Conservation (phyloP, 2,113 vertebrate genomes). For the Opisthocomus hoazin region DNA sequence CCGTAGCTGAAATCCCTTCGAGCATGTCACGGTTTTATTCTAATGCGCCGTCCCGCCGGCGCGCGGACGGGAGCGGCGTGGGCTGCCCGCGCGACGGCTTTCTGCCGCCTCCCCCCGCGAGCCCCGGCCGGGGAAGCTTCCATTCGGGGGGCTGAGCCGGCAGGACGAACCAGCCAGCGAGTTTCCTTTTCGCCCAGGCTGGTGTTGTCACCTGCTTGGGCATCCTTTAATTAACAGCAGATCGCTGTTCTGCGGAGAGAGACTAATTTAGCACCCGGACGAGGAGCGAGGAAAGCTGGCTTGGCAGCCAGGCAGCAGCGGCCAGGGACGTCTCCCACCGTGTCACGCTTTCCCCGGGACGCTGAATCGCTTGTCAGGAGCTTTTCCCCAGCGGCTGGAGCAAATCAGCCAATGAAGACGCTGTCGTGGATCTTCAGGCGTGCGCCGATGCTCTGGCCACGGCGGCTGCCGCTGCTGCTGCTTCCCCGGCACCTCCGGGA, state of each 20-base stretch:
- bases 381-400: background rate
- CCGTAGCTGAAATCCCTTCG: background rate
- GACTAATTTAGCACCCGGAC: background rate
- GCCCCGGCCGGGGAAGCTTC: background rate
- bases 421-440: background rate
- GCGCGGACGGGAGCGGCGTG: background rate
- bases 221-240: background rate
- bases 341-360: background rate
- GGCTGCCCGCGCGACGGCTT: background rate
- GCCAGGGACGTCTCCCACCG: background rate
- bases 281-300: background rate
- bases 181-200: background rate
- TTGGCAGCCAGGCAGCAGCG: background rate
- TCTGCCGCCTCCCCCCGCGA: background rate
- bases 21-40: background rate
- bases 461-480: background rate
- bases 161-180: background rate
- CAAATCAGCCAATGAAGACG: background rate
- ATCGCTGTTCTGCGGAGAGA: background rate
- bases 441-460: accelerated
- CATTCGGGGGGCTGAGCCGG: accelerated
- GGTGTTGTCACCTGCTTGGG: background rate
- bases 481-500: background rate
- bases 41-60: background rate
- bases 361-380: background rate